A percentile compares a stretch with the other conserved stretches of the same genome.
These are phyloP conservation scores for Megaceryle maxima DNA, from an alignment of 2,113 vertebrate genomes.

Conservation along the genomic window DNA sequence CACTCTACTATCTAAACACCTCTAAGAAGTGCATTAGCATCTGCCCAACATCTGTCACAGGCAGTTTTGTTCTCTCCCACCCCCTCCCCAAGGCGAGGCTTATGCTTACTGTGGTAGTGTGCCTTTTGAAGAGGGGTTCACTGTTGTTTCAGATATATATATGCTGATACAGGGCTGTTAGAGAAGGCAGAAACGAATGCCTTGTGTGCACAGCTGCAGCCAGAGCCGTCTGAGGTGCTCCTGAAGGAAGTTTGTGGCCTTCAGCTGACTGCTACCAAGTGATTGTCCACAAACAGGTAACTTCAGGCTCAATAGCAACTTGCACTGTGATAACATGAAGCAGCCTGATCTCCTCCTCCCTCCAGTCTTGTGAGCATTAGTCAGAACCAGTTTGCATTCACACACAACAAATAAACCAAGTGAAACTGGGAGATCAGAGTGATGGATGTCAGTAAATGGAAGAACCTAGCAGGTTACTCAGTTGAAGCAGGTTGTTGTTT, in stretches of 20 bases:
- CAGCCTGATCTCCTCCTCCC: not conserved
- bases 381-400: not conserved
- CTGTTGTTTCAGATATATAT: not conserved
- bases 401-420: not conserved
- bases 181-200: not conserved
- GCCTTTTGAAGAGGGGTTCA: not conserved
- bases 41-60: not conserved
- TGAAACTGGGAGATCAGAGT: not conserved
- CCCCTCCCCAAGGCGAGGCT: not conserved
- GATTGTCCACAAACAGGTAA: not conserved
- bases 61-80: not conserved
- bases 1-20: not conserved
- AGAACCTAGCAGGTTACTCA: not conserved
- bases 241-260: not conserved
- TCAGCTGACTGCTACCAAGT: not conserved
- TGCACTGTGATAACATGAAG: accelerated
- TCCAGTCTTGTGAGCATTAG: not conserved
- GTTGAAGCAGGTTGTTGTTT: not conserved
- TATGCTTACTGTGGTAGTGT: accelerated
- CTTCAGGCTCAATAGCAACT: not conserved
- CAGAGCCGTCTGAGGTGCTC: not conserved
- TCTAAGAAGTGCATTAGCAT: slow-evolving; percentile 19
- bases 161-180: not conserved
- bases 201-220: not conserved
- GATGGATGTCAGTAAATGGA: not conserved